Evolutionary conservation across 1,140 invertebrate species (phyloP).

Genomic region (Cheumatopsyche charites): DNA sequence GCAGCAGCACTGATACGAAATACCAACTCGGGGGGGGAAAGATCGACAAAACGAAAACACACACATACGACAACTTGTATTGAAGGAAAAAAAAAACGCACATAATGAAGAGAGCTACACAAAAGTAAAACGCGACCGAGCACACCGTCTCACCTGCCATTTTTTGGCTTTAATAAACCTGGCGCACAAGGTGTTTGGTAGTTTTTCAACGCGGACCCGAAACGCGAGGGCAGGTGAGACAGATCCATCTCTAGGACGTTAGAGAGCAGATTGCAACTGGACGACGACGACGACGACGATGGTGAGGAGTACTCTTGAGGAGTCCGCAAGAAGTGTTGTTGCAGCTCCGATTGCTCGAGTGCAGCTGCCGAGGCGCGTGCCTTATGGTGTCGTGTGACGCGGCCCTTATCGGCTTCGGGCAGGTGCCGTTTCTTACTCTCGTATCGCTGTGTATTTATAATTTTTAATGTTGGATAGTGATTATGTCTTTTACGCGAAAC

Average conservation of each 20-base stretch:
- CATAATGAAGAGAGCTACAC: slow-evolving; percentile 4
- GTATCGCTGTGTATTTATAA: background rate
- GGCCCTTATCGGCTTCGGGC: slow-evolving; percentile 14
- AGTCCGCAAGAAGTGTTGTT: background rate
- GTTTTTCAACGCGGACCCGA: slow-evolving; percentile 23
- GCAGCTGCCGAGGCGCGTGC: slow-evolving; percentile 5
- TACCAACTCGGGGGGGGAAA: too few species aligned
- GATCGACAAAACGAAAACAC: too few species aligned
- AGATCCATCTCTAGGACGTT: background rate
- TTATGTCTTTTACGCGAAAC: slow-evolving; percentile 1
- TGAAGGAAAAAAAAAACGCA: background rate
- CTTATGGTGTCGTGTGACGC: background rate
- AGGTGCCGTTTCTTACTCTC: background rate
- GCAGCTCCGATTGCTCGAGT: background rate
- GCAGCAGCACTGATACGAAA: too few species aligned
- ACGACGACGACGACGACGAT: background rate
- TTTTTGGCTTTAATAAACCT: slow-evolving; percentile 32
- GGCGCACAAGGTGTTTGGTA: slow-evolving; percentile 30
- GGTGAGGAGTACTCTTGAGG: background rate
- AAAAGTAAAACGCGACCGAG: slow-evolving; percentile 22
- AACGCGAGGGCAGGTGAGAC: slow-evolving; percentile 16
- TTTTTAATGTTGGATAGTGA: background rate
- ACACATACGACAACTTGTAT: background rate
- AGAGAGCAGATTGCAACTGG: slow-evolving; percentile 10
- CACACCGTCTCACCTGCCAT: slow-evolving; percentile 28